Percentiles rank a stretch among this genome's conserved stretches.
These are phyloP conservation scores for Rhinolophus sinicus DNA, from an alignment of 2,113 vertebrate species.

Conservation along the genomic window DNA sequence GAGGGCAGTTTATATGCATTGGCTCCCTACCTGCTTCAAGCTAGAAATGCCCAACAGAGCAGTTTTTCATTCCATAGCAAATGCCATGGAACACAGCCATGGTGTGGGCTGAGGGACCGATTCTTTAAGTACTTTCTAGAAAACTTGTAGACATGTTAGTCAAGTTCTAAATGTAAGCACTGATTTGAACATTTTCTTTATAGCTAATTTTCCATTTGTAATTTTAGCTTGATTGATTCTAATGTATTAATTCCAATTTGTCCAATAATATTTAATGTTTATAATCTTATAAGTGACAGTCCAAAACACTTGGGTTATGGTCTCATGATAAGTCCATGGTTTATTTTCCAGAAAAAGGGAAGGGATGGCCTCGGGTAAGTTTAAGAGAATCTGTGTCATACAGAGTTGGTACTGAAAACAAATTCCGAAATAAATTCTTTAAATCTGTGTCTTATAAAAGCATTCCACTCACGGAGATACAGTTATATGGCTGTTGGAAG, in stretches of 20 bases:
- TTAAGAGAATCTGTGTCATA: background rate
- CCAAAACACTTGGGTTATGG: background rate
- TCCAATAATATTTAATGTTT: constrained; percentile 4
- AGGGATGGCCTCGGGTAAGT: background rate
- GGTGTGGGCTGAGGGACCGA: background rate
- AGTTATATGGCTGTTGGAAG: constrained; percentile 24
- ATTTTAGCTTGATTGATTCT: constrained; percentile 28
- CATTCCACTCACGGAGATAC: background rate
- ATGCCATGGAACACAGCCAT: background rate
- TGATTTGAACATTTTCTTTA: background rate
- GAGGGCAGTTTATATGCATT: background rate
- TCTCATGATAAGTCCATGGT: background rate
- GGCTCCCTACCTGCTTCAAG: background rate
- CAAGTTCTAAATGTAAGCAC: background rate
- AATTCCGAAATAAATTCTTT: background rate
- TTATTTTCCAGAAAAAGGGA: constrained; percentile 16
- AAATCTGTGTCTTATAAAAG: background rate
- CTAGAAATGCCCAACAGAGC: background rate
- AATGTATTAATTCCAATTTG: constrained; percentile 5
- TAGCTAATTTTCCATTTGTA: background rate
- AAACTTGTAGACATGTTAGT: constrained; percentile 26
- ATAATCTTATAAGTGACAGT: background rate
- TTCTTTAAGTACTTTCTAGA: constrained; percentile 17
- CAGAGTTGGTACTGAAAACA: background rate
- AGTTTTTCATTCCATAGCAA: background rate